A percentile compares a stretch with the other conserved stretches of the same genome.
These are phyloP conservation scores for Philaethria dido DNA, from an alignment of 2,888 invertebrate species.

Conservation along the genomic window DNA sequence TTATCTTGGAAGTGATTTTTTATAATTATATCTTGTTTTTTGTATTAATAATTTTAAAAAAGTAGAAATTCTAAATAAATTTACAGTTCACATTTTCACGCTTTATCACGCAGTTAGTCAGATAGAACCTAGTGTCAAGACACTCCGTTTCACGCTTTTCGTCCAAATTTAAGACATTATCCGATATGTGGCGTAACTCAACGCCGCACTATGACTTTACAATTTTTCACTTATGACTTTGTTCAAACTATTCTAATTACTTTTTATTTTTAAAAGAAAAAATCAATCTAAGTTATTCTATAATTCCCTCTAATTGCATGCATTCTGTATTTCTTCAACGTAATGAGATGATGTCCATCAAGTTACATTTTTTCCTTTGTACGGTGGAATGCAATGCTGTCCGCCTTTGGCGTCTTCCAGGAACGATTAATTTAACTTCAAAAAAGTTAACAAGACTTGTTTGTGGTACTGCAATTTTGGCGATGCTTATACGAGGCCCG, in stretches of 20 bases:
- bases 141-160: too few species aligned
- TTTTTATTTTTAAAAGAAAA: not conserved
- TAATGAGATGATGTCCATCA: not conserved
- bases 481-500: not conserved
- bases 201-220: too few species aligned
- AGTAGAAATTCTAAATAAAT: not conserved
- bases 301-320: not conserved
- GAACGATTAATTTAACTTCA: constrained; percentile 18
- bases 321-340: not conserved
- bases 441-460: constrained; percentile 18
- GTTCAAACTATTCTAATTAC: too few species aligned
- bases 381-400: constrained; percentile 4
- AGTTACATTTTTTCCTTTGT: not conserved
- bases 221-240: too few species aligned
- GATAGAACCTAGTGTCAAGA: too few species aligned
- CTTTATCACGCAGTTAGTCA: too few species aligned
- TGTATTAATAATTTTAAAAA: not conserved
- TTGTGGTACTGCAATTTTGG: constrained; percentile 16
- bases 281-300: not conserved
- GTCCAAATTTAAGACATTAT: too few species aligned
- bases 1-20: not conserved
- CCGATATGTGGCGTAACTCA: too few species aligned
- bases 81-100: too few species aligned
- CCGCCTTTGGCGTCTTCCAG: constrained; percentile 14
- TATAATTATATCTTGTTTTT: too few species aligned